These are phyloP conservation scores for Smittia sp. DNA, from an alignment of 2,888 invertebrate species.

Conservation along the genomic window DNA sequence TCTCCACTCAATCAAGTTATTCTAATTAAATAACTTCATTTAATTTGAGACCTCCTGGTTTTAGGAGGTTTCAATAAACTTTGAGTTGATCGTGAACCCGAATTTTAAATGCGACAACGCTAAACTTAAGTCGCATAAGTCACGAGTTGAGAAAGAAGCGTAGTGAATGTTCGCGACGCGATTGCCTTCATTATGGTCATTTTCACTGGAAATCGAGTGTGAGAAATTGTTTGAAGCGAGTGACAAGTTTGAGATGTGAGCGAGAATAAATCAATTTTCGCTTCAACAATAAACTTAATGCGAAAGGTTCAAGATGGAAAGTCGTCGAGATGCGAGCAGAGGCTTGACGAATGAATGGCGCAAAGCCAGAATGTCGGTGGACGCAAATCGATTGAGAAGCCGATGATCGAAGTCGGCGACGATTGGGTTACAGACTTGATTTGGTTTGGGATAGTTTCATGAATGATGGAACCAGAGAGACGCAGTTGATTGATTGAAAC, in stretches of 20 bases:
- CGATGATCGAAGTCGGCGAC: too few relatives aligned
- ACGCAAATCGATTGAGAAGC: too few relatives aligned
- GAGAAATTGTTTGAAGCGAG: slow-evolving; percentile 7
- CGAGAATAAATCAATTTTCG: slow-evolving; percentile 27
- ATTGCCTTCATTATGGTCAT: not conserved
- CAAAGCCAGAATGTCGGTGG: not conserved
- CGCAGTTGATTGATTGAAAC: too few relatives aligned
- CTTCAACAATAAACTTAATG: not conserved
- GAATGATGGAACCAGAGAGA: too few relatives aligned
- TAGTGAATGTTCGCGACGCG: not conserved
- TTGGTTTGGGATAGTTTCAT: too few relatives aligned
- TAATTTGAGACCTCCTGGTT: too few relatives aligned
- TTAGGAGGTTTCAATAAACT: too few relatives aligned
- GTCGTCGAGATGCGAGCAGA: not conserved
- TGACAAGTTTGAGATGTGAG: not conserved
- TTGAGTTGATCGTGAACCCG: too few relatives aligned
- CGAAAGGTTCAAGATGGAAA: not conserved
- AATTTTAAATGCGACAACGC: not conserved
- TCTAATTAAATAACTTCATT: too few relatives aligned
- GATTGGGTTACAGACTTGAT: too few relatives aligned
- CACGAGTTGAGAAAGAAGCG: not conserved
- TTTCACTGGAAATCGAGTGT: slow-evolving; percentile 3
- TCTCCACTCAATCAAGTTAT: too few relatives aligned
- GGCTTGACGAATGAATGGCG: not conserved
- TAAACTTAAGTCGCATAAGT: not conserved